Evolutionary conservation across 2,888 invertebrate genomes (phyloP), one percentile per base, ranked within the genome.

Genomic region (Hirtodrosophila alboralis): DNA sequence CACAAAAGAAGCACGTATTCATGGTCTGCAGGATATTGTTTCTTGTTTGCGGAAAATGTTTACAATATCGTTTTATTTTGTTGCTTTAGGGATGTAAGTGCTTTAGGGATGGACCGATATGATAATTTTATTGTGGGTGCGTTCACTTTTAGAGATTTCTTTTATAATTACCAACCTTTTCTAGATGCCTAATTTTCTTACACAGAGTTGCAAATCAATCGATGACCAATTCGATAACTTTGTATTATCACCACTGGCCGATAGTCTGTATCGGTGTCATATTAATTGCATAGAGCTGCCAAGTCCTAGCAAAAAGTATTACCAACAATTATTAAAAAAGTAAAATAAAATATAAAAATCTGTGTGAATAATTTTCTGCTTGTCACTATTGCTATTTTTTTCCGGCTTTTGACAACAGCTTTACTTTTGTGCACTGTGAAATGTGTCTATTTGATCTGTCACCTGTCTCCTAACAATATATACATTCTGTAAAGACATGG

Each of bases 1-100:
- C 80, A 66, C 88, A 88, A 47, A 88, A 73, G 67, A 87, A 88
- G 52, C 88, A 88, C 10, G 74, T 51, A 58, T 83, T 81, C 87
- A 87, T 86, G 54, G 36, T 67, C 23, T 7, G n/a, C 4, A 16
- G 6, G 9, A 45, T 13, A 18, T 44, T 33, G 18, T 28, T 18
- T 13, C 10, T 23, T 21, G 9, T 49, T 41, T 34, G 30, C n/a
- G 14, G 23, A 33, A 30, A 53, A 56, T 75, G 69, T 77, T 68
- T 67, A 71, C 63, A 65, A 56, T 41, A 40, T 43, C 51, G 58
- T 52, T 26, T 60, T n/a, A n/a, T n/a, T 56, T 68, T 56, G 23
- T 8, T 13, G 27, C 10, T 64, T 66, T 68, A 56, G 71, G 49
- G 69, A 70, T 69, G 64, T 52, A 30, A 51, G 52, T 51, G 21